phyloP scores from a whole-genome alignment of 2,888 invertebrate species.

The Dorcus hopei region DNA sequence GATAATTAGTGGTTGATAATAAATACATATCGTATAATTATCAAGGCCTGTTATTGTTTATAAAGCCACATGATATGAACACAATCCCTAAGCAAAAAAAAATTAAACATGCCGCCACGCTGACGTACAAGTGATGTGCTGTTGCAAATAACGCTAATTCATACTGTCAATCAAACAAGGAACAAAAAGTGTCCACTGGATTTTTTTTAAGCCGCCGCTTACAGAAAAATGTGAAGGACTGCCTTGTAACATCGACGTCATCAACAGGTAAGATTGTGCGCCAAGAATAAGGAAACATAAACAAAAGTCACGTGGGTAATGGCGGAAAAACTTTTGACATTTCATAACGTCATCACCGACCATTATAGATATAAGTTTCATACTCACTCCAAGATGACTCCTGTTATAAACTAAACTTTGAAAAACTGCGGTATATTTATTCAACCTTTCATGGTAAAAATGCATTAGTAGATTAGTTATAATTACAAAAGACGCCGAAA shows the following conservation, averaged over 20 bases:
- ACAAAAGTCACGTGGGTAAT: slow-evolving; percentile 28
- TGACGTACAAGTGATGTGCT: neutral
- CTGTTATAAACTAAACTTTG: no score
- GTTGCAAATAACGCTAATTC: no score
- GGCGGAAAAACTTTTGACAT: slow-evolving; percentile 10
- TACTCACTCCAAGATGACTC: no score
- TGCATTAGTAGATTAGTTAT: no score
- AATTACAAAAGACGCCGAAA: no score
- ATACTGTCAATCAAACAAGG: no score
- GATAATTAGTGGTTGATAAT: slow-evolving; percentile 27
- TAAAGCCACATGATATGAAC: neutral
- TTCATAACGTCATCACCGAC: no score
- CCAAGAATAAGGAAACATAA: slow-evolving; percentile 15
- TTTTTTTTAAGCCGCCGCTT: neutral
- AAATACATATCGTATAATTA: slow-evolving; percentile 14
- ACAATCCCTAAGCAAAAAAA: neutral
- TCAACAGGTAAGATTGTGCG: slow-evolving; percentile 28
- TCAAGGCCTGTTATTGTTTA: slow-evolving; percentile 11
- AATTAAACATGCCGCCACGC: neutral
- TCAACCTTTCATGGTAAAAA: no score
- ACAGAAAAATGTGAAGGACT: slow-evolving; percentile 20
- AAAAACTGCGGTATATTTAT: neutral
- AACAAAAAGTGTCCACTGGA: neutral
- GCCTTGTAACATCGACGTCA: slow-evolving; percentile 16
- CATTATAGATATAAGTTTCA: no score